Conservation (phyloP, 1,140 invertebrate species). For the Whitmania pigra region DNA sequence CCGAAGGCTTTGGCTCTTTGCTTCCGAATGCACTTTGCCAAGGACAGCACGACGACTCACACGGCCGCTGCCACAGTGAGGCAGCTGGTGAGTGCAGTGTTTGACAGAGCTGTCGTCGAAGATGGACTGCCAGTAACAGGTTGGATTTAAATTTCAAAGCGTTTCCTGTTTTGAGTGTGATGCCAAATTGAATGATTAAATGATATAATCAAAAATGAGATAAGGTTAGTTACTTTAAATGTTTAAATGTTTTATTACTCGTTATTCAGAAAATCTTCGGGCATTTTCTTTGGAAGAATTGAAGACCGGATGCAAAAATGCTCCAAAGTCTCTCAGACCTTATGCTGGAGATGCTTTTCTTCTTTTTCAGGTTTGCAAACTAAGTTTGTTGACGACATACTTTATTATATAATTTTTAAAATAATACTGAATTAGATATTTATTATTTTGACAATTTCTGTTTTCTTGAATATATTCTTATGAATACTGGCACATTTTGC, state of each 20-base stretch:
- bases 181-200: slow-evolving; percentile 11
- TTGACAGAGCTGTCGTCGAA: slow-evolving; percentile 73
- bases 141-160: neutral
- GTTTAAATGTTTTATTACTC: neutral
- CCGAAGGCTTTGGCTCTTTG: slow-evolving; percentile 78
- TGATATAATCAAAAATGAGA: too few species aligned
- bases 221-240: neutral
- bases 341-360: slow-evolving; percentile 88
- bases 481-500: too few species aligned
- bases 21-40: slow-evolving; percentile 83
- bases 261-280: slow-evolving; percentile 29
- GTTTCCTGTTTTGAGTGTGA: neutral
- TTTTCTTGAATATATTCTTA: too few species aligned
- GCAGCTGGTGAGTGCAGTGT: slow-evolving; percentile 87
- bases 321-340: slow-evolving; percentile 55
- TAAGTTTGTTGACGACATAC: neutral
- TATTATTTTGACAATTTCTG: too few species aligned
- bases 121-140: slow-evolving; percentile 30
- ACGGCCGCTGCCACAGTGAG: slow-evolving; percentile 90
- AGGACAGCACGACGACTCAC: slow-evolving; percentile 84
- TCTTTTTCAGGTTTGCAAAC: slow-evolving; percentile 65
- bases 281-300: slow-evolving; percentile 61
- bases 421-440: too few species aligned
- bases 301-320: slow-evolving; percentile 56
- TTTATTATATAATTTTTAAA: too few species aligned